These are phyloP conservation scores for Leptestheria dahalacensis DNA, from an alignment of 1,140 invertebrate genomes.

Conservation along the genomic window DNA sequence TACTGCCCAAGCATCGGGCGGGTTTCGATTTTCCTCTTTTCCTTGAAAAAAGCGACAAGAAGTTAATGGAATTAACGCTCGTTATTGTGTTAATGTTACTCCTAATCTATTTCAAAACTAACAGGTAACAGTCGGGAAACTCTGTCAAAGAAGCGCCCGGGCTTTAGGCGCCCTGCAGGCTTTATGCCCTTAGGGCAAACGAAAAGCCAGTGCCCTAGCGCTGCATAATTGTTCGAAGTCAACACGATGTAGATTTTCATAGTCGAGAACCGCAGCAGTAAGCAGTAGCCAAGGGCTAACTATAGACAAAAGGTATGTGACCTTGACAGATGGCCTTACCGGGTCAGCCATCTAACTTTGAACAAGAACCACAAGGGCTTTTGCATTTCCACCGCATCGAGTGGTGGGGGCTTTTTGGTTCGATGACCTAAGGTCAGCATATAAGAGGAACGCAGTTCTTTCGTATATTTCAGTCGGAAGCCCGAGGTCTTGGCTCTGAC, in stretches of 20 bases:
- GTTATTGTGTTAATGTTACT: background rate
- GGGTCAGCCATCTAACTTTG: background rate
- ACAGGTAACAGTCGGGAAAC: too few species aligned
- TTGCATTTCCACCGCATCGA: background rate
- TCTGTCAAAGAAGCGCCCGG: too few species aligned
- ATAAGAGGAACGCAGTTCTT: background rate
- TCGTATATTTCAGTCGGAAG: background rate
- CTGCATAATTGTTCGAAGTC: too few species aligned
- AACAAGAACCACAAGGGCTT: background rate
- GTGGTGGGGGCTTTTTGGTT: background rate
- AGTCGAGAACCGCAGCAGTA: background rate
- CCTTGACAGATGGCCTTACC: background rate
- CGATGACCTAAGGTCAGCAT: background rate
- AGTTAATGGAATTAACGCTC: background rate
- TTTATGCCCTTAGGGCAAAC: too few species aligned
- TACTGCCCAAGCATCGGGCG: too few species aligned
- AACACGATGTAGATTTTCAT: background rate
- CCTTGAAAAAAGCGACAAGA: background rate
- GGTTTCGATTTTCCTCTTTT: background rate
- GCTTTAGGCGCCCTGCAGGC: too few species aligned
- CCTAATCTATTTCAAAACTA: too few species aligned
- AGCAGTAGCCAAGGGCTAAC: background rate
- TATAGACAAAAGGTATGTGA: background rate
- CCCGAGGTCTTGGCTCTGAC: background rate
- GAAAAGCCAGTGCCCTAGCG: too few species aligned